Evolutionary conservation across 2,113 vertebrate species (phyloP).

Genomic region (Vicugna pacos): DNA sequence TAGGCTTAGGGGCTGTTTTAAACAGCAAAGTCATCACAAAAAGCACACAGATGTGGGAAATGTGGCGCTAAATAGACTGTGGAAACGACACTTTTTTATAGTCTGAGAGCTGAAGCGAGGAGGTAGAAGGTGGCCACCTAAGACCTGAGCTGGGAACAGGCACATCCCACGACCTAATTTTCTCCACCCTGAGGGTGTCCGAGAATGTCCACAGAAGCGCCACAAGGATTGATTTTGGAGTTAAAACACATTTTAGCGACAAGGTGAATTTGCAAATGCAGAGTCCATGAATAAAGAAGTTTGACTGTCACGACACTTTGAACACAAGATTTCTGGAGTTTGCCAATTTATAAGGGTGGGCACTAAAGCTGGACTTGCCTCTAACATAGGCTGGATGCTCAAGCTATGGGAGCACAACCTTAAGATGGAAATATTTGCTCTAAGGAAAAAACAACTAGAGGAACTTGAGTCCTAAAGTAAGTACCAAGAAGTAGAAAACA

Average conservation of each 20-base stretch:
- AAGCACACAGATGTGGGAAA: background rate
- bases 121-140: accelerated
- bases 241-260: background rate
- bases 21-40: background rate
- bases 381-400: accelerated
- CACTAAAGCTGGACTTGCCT: background rate
- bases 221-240: accelerated
- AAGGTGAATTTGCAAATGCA: background rate
- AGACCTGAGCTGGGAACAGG: background rate
- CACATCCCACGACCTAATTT: accelerated
- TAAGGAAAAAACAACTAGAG: background rate
- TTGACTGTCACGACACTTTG: accelerated
- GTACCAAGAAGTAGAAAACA: background rate
- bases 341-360: background rate
- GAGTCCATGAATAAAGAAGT: background rate
- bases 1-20: background rate
- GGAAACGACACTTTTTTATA: no score
- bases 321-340: background rate
- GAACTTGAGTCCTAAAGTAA: background rate
- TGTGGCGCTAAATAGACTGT: accelerated
- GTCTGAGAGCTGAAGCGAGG: background rate
- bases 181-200: accelerated
- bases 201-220: accelerated
- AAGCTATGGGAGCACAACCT: background rate
- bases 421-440: background rate